Base-by-base conservation (phyloP, 2,797 vertebrate genomes). In the Enoplosus armatus region DNA sequence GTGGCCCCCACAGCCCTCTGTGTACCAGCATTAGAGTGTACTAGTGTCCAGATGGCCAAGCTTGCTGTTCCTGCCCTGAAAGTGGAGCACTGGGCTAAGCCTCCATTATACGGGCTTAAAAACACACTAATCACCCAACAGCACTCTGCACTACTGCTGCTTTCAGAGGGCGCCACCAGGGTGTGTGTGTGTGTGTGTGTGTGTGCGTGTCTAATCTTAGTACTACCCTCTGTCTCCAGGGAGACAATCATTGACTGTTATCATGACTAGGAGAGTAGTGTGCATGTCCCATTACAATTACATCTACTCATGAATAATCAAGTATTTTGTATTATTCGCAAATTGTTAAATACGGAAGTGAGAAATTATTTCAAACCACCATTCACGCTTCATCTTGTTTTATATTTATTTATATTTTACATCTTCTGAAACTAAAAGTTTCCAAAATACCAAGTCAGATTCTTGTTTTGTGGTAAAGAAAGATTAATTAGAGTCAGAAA, bases 81-180 rank as follows among this genome's bases (percentile, higher is more conserved):
- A 91, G 84, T 93, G 82, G 92, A 93, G 89, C 89, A 93, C 59
- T 91, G 91, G 91, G 89, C 89, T 92, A 93, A 93, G 91, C 92
- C 53, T 88, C 90, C 87, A 92, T 90, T 91, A 93, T 71, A 92
- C 72, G 6, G 79, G 87, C 85, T 92, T 90, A 91, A 89, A 89
- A 79, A 86, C 87, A 84, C 85, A 87, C 90, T 90, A 92, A 93
- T 92, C 92, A 87, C 85, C 69, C 73, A 41, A 20, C 75, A 80
- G 85, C 82, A 51, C 86, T 85, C 67, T 74, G 75, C 61, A 54
- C 72, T 72, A 24, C 70, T 75, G 79, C 79, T 76, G 81, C 85
- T 89, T 89, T 83, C 55, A 83, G 51, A 80, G 75, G 62, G 53
- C 24, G 27, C 33, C 61, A 68, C 63, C 68, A 50, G 47, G 45